A percentile compares a stretch with the other conserved stretches of the same genome.
phyloP scores from a whole-genome alignment of 2,113 vertebrate species.

The Triplophysa siluroides region DNA sequence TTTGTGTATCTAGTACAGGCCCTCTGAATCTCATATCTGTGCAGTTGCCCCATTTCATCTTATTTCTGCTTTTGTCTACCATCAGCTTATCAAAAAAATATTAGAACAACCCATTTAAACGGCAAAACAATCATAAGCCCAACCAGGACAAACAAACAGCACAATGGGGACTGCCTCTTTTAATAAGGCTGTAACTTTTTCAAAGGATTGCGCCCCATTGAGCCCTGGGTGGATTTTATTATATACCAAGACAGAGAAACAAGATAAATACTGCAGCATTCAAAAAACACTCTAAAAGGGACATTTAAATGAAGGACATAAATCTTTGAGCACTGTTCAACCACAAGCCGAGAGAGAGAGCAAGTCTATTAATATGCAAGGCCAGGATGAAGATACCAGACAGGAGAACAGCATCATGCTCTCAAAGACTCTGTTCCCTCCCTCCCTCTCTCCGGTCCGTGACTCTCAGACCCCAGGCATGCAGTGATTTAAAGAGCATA shows the following conservation, averaged over 20 bases:
- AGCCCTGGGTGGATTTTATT: slow-evolving; percentile 1
- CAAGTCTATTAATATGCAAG: slow-evolving; percentile 23
- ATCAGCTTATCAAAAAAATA: slow-evolving; percentile 9
- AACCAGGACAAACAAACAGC: slow-evolving; percentile 5
- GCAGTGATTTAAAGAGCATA: not conserved
- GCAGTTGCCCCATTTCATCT: not conserved
- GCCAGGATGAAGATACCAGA: slow-evolving; percentile 5
- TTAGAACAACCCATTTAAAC: slow-evolving; percentile 14
- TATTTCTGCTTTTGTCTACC: not conserved
- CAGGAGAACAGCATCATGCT: not conserved
- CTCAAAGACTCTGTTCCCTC: slow-evolving; percentile 2
- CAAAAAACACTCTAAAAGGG: slow-evolving; percentile 27
- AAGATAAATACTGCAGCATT: slow-evolving; percentile 27
- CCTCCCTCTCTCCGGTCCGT: not conserved
- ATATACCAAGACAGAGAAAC: slow-evolving; percentile 10
- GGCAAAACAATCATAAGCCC: slow-evolving; percentile 9
- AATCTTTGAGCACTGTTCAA: slow-evolving; percentile 8
- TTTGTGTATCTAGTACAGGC: not conserved
- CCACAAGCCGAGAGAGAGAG: not conserved
- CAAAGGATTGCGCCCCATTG: not conserved
- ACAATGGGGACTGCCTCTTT: not conserved
- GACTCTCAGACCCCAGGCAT: not conserved
- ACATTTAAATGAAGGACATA: slow-evolving; percentile 26
- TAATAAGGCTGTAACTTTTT: not conserved
- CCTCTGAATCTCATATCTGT: not conserved